Evolutionary conservation across 1,140 invertebrate species (phyloP), one percentile per base, ranked within the genome.

Genomic region (Rhynchophorus ferrugineus): DNA sequence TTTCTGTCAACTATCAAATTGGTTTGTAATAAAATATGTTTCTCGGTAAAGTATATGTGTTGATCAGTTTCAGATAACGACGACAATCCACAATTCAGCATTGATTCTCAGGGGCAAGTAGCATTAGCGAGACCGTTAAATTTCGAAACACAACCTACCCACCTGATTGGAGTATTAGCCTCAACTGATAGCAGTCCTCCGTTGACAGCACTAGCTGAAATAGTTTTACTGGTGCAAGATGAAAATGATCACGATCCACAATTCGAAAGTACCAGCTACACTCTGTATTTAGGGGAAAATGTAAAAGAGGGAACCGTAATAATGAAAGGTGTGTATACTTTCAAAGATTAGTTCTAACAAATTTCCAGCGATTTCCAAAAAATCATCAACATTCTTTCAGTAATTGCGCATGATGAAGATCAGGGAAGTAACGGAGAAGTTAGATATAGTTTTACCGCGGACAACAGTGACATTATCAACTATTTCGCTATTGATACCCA

Each of bases 171-270:
- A 1, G 79, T 95, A 2, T 72, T 85, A 11, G 89, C 87, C n/a
- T 80, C 90, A 63, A 89, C 87, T 1, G 76, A 82, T 49, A 85
- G 84, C 2, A 81, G 80, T 58, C 87, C 88, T 19, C 78, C 83
- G 3, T 69, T 89, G 3, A 84, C 79, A 13, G 78, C 82, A 0
- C 75, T 89, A 39, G 78, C 82, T n/a, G 79, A 84, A 68, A 82
- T 94, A 49, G 75, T 78, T 2, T 75, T 95, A 24, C 83, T 86
- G 61, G 83, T 96, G 18, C 72, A 89, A 37, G 91, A 97, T 69
- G 86, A 90, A 56, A 95, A 97, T 68, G 92, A 96, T 70, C 87
- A 95, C 67, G 75, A 81, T 18, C 93, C 93, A 0, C 73, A 78
- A 52, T 95, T 95, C 71, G 85, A 93, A 66, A 91, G 84, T 61